Conservation (phyloP, 1,140 invertebrate species). For the Rhopalosiphum maidis region DNA sequence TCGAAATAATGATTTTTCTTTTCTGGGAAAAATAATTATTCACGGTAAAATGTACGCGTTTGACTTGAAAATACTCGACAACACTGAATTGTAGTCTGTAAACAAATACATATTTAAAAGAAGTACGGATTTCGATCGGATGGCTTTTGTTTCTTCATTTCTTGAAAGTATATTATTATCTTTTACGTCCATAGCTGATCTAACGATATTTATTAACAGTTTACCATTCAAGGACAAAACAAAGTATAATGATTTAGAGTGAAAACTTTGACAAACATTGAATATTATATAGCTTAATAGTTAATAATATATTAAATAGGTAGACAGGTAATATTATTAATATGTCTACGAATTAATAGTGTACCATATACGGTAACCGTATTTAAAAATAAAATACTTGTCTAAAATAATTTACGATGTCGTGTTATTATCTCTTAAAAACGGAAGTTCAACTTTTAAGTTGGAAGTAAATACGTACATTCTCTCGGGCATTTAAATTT, state of each 20-base stretch:
- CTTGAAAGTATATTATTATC: background rate
- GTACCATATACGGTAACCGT: too few species aligned
- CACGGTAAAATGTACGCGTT: background rate
- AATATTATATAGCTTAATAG: background rate
- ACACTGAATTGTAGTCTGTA: background rate
- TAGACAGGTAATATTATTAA: background rate
- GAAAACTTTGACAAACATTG: background rate
- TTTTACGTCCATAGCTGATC: background rate
- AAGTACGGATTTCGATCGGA: background rate
- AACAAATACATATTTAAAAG: background rate
- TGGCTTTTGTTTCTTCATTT: background rate
- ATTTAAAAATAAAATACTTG: too few species aligned
- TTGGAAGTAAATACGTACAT: too few species aligned
- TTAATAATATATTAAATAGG: background rate
- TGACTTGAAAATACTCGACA: background rate
- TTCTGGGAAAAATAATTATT: background rate
- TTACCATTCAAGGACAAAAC: background rate
- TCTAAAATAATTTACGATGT: too few species aligned
- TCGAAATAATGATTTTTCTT: background rate
- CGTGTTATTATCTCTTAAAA: too few species aligned
- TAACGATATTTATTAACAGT: background rate
- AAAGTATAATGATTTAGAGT: background rate
- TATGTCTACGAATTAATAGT: background rate
- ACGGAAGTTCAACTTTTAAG: too few species aligned
- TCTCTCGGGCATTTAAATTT: too few species aligned